A percentile compares a stretch with the other conserved stretches of the same genome.
Conservation (phyloP, 2,888 invertebrate species). For the Drosophila helvetica region DNA sequence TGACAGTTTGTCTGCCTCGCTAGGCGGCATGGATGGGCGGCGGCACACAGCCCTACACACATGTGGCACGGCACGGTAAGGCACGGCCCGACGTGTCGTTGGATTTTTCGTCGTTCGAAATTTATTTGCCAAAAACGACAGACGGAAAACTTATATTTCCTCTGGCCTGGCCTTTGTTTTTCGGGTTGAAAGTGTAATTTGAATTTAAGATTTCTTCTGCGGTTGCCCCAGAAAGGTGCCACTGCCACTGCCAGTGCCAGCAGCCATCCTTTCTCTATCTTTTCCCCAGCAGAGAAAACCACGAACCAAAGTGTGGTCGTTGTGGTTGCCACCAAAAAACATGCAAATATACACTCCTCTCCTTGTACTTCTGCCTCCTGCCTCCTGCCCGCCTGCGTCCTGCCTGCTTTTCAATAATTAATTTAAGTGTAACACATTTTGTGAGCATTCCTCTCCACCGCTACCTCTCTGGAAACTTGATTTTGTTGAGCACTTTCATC, state of each 20-base stretch:
- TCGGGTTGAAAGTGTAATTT: slow-evolving; percentile 76
- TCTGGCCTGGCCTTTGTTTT: slow-evolving; percentile 41
- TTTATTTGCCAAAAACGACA: background rate
- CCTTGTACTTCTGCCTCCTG: background rate
- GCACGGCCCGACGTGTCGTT: too few relatives aligned
- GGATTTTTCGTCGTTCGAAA: background rate
- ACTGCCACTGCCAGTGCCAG: background rate
- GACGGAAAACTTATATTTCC: background rate
- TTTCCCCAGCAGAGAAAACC: background rate
- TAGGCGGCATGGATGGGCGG: slow-evolving; percentile 3
- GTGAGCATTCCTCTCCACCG: slow-evolving; percentile 15
- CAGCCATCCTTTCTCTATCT: background rate
- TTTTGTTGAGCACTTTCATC: slow-evolving; percentile 62
- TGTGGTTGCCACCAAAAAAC: slow-evolving; percentile 36
- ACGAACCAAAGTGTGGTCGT: slow-evolving; percentile 16
- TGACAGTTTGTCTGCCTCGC: slow-evolving; percentile 76
- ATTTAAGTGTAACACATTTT: slow-evolving; percentile 72
- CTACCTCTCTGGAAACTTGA: background rate
- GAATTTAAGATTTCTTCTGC: slow-evolving; percentile 76
- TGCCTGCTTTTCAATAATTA: slow-evolving; percentile 66
- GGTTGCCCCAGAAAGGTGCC: slow-evolving; percentile 70
- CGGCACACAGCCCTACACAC: slow-evolving; percentile 4
- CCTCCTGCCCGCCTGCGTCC: slow-evolving; percentile 11
- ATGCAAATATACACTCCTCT: slow-evolving; percentile 39
- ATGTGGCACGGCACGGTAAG: background rate